These are phyloP conservation scores for Podarcis muralis DNA, from an alignment of 2,113 vertebrate genomes.

Conservation along the genomic window DNA sequence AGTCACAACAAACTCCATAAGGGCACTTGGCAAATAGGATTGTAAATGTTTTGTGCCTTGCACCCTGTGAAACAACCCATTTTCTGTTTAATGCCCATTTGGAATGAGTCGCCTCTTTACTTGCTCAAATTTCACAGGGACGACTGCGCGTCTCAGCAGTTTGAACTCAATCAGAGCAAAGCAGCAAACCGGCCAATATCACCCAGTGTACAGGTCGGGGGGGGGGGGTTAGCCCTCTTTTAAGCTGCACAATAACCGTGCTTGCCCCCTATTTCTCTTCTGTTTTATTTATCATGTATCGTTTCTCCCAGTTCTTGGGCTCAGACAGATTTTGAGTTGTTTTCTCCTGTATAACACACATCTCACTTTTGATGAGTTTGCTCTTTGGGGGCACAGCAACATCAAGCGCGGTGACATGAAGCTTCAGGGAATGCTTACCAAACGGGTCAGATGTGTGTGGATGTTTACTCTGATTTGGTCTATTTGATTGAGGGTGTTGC, in stretches of 20 bases:
- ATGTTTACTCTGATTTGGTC: not conserved
- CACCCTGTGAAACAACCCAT: not conserved
- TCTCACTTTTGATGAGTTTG: not conserved
- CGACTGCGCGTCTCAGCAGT: not conserved
- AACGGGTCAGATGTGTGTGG: not conserved
- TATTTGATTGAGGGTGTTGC: not conserved
- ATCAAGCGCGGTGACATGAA: accelerated
- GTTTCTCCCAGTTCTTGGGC: accelerated
- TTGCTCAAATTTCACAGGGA: not conserved
- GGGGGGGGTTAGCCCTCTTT: not conserved
- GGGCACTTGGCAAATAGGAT: not conserved
- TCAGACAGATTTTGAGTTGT: accelerated
- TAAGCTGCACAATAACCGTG: not conserved
- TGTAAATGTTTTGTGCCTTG: not conserved
- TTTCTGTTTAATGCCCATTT: not conserved
- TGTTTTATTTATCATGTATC: not conserved
- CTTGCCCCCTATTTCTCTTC: not conserved
- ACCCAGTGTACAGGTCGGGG: accelerated
- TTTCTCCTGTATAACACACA: not conserved
- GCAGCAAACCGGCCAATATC: not conserved
- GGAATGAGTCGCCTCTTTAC: not conserved
- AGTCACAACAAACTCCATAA: not conserved
- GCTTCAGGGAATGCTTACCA: accelerated
- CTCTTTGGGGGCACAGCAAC: not conserved
- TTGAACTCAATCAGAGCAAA: not conserved